phyloP scores from a whole-genome alignment of 1,140 invertebrate species.

The Pectinophora gossypiella region DNA sequence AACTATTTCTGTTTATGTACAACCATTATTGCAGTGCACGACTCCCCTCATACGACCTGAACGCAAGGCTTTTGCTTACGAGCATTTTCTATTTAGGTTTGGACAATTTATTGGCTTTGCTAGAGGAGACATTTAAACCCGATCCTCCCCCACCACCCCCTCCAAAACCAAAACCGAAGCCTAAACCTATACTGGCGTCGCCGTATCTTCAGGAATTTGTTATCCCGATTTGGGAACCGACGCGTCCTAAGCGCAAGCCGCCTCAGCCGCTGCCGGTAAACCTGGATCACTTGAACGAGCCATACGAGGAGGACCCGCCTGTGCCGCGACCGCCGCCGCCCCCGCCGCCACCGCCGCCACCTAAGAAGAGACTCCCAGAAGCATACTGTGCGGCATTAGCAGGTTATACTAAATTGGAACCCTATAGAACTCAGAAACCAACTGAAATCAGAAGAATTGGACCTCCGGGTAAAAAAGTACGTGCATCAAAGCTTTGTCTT shows the following conservation, averaged over 20 bases:
- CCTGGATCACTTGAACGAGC: slow-evolving; percentile 49
- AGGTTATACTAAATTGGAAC: slow-evolving; percentile 23
- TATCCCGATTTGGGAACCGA: slow-evolving; percentile 28
- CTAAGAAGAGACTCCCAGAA: slow-evolving; percentile 42
- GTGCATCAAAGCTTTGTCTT: background rate
- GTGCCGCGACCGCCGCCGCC: slow-evolving; percentile 40
- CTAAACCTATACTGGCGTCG: slow-evolving; percentile 30
- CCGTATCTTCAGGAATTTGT: slow-evolving; percentile 54
- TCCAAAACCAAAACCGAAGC: slow-evolving; percentile 24
- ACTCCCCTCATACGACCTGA: slow-evolving; percentile 35
- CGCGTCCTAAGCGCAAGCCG: slow-evolving; percentile 30
- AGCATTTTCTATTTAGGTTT: slow-evolving; percentile 54
- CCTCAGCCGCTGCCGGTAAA: slow-evolving; percentile 41
- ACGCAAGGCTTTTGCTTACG: slow-evolving; percentile 52
- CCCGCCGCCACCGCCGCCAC: slow-evolving; percentile 45
- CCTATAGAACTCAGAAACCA: slow-evolving; percentile 22
- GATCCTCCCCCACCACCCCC: slow-evolving; percentile 19
- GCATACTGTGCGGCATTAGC: slow-evolving; percentile 50
- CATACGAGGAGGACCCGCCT: slow-evolving; percentile 48
- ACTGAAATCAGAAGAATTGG: too few relatives aligned
- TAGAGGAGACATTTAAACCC: slow-evolving; percentile 39
- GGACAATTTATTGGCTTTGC: slow-evolving; percentile 35
- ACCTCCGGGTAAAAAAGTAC: too few relatives aligned
- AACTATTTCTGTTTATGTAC: slow-evolving; percentile 42
- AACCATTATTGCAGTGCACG: slow-evolving; percentile 49